A percentile compares a stretch with the other conserved stretches of the same genome.
Conservation (phyloP, 2,113 vertebrate genomes). For the Ictalurus punctatus region DNA sequence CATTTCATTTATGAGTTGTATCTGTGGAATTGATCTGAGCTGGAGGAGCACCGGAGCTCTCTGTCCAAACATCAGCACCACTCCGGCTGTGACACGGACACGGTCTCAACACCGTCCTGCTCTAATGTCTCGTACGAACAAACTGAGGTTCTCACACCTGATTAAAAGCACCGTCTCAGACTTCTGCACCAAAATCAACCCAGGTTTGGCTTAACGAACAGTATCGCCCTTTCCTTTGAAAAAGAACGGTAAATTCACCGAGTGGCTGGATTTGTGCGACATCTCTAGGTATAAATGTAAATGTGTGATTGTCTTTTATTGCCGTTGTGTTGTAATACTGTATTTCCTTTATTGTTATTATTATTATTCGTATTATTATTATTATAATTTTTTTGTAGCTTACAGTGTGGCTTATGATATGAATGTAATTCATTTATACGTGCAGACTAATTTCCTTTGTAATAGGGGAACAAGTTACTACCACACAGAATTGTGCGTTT, state of each 20-base stretch:
- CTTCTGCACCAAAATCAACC: not conserved
- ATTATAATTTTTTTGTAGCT: not conserved
- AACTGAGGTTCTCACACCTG: not conserved
- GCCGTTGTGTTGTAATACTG: not conserved
- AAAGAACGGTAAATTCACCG: too few species aligned
- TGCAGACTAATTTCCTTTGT: not conserved
- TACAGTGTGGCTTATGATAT: not conserved
- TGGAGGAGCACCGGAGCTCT: slow-evolving; percentile 31
- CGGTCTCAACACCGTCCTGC: slow-evolving; percentile 3
- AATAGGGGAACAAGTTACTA: not conserved
- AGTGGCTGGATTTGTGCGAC: too few species aligned
- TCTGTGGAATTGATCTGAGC: slow-evolving; percentile 49
- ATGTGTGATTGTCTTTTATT: not conserved
- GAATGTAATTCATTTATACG: not conserved
- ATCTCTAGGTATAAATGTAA: not conserved
- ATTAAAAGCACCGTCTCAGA: not conserved
- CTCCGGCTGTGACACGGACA: slow-evolving; percentile 42
- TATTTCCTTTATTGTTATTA: not conserved
- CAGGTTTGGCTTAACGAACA: not conserved
- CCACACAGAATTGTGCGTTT: not conserved
- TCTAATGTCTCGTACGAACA: not conserved
- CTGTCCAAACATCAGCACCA: slow-evolving; percentile 51
- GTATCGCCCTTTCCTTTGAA: too few species aligned
- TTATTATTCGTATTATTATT: not conserved
- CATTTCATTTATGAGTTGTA: slow-evolving; percentile 55